Base-by-base conservation (phyloP, 1,140 invertebrate genomes). In the Drosophila bocqueti region DNA sequence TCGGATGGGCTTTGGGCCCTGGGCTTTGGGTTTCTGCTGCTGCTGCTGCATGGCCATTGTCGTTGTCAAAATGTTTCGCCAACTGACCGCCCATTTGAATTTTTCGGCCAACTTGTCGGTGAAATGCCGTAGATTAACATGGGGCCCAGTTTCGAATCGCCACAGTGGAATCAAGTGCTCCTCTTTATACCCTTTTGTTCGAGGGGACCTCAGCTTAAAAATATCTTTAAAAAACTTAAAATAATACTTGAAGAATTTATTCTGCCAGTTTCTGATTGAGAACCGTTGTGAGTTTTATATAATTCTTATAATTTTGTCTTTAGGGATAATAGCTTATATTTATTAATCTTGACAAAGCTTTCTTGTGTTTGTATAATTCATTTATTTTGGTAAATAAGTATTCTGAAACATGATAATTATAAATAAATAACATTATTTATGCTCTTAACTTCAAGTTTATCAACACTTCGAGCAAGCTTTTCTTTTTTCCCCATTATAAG, bases 11-110 rank as follows among this genome's bases (percentile, higher is more conserved):
- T 65, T 76, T 71, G 45, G 65, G 64, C 29, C 36, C 50, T 50
- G 18, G 31, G 24, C 24, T 36, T 46, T 61, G 16, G 40, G 52
- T 43, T 54, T 3, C 24, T 11, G 38, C 18, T 59, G 16, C 29
- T 55, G 52, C 31, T 34, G 55, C 31, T 79, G 64, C 58, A 62
- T 47, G 68, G 74, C 74, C 34, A 52, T 68, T 73, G 66, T 55
- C 59, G 54, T 79, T 83, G 83, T 87, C 71, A 68, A 79, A 87
- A 87, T 86, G 64, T 83, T 86, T 86, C 71, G 76, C 76, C 83
- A 86, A 86, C 80, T 86, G 83, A 89, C 83, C 80, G 84, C 66
- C 72, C 80, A 86, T 89, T 86, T 86, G 67, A 76, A 83, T 89
- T 74, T 83, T 64, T 78, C 18, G 60, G 50, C 67, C 69, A 72